Evolutionary conservation across 2,113 vertebrate species (phyloP).

Genomic region (Nanorana parkeri): DNA sequence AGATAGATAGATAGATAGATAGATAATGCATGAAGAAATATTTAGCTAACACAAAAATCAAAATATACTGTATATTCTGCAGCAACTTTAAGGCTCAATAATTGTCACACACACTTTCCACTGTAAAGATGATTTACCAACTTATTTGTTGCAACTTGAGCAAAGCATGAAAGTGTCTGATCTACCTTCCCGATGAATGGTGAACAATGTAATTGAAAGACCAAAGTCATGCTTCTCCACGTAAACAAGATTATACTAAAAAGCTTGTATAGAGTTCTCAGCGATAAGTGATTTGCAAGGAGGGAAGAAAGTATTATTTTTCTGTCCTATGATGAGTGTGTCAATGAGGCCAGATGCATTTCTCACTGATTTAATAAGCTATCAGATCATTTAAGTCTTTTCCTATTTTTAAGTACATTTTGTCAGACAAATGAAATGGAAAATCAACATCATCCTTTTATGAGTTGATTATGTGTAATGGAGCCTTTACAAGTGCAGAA

Average conservation of each 20-base stretch:
- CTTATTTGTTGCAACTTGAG: constrained; percentile 24
- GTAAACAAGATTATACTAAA: constrained; percentile 45
- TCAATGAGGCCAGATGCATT: constrained; percentile 25
- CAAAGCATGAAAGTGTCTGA: constrained; percentile 1
- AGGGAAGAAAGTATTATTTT: constrained; percentile 25
- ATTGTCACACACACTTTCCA: constrained; percentile 13
- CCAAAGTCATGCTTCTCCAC: constrained; percentile 49
- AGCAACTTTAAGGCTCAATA: neutral
- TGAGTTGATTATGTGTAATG: constrained; percentile 61
- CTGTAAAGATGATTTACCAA: constrained; percentile 29
- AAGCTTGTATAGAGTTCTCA: constrained; percentile 45
- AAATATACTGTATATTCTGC: too few relatives aligned
- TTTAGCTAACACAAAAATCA: too few relatives aligned
- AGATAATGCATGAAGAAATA: too few relatives aligned
- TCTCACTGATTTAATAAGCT: constrained; percentile 22
- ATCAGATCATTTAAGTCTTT: constrained; percentile 46
- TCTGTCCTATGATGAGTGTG: constrained; percentile 31
- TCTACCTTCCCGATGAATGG: constrained; percentile 43
- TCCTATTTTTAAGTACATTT: constrained; percentile 54
- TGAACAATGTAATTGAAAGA: constrained; percentile 50
- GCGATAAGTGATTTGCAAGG: constrained; percentile 44
- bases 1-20: too few relatives aligned
- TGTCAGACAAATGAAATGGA: constrained; percentile 59
- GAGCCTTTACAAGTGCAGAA: constrained; percentile 53
- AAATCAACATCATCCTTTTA: constrained; percentile 60